phyloP scores from a whole-genome alignment of 35 echinoderm and acorn worm species.

The Holothuria glaberrima region DNA sequence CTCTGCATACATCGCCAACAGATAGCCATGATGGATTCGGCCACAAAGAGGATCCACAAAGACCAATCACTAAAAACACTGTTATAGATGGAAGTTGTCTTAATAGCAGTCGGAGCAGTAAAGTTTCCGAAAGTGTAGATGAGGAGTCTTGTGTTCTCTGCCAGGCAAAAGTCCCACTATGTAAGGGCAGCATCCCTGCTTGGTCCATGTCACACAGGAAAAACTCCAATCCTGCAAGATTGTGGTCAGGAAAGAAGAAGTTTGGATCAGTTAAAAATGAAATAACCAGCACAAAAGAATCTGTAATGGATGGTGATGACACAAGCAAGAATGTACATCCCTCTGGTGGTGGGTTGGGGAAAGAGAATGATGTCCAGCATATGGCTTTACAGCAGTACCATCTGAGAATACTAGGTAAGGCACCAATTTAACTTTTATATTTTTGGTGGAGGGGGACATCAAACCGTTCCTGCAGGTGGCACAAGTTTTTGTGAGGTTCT shows the following conservation, averaged over 20 bases:
- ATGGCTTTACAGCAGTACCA: slow-evolving; percentile 81
- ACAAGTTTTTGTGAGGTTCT: no score
- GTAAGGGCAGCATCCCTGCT: slow-evolving; percentile 33
- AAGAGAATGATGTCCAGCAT: slow-evolving; percentile 35
- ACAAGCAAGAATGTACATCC: no score
- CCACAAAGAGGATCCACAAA: not conserved
- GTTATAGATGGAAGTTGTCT: slow-evolving; percentile 35
- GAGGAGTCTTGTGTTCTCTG: slow-evolving; percentile 35
- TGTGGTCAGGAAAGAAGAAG: slow-evolving; percentile 47
- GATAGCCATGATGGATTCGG: slow-evolving; percentile 12
- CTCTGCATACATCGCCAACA: not conserved
- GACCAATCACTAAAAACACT: not conserved
- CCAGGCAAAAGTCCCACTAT: not conserved
- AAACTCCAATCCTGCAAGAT: slow-evolving; percentile 20
- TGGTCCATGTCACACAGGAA: slow-evolving; percentile 21
- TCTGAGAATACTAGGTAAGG: slow-evolving; percentile 68
- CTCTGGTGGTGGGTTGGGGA: no score
- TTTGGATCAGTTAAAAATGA: not conserved
- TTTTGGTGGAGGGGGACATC: no score
- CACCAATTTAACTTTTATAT: no score
- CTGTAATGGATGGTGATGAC: no score
- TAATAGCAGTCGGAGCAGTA: not conserved
- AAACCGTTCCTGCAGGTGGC: no score
- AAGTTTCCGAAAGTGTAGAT: not conserved
- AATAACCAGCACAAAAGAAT: slow-evolving; percentile 37